Conservation (phyloP, 2,797 vertebrate species). For the Salmo trutta region DNA sequence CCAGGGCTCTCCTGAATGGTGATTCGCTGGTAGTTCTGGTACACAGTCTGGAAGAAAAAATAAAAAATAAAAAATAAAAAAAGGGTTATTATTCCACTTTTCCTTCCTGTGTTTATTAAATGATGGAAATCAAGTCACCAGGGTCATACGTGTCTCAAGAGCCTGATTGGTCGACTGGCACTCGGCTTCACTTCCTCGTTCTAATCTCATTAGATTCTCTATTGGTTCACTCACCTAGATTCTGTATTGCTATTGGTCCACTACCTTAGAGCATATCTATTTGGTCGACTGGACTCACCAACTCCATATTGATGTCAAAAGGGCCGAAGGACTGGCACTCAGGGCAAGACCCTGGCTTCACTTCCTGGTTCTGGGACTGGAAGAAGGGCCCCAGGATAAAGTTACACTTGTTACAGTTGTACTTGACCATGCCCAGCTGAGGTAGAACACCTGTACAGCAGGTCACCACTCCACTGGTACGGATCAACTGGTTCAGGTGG, state of each 20-base stretch:
- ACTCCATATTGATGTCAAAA: slow-evolving; percentile 98
- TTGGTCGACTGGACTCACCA: slow-evolving; percentile 73
- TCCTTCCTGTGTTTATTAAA: too few species aligned
- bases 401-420: slow-evolving; percentile 96
- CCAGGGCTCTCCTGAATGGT: slow-evolving; percentile 96
- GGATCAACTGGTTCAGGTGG: slow-evolving; percentile 96
- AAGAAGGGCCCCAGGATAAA: slow-evolving; percentile 95
- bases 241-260: background rate
- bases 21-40: slow-evolving; percentile 98
- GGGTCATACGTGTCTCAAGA: too few species aligned
- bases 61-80: too few species aligned
- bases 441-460: slow-evolving; percentile 93
- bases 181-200: too few species aligned
- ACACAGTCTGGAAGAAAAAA: slow-evolving; percentile 82
- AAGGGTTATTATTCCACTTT: too few species aligned
- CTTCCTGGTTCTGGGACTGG: slow-evolving; percentile 98
- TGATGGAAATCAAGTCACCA: too few species aligned
- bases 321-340: slow-evolving; percentile 95
- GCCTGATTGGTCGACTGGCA: too few species aligned
- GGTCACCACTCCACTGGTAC: slow-evolving; percentile 95
- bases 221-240: too few species aligned
- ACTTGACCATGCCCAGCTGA: slow-evolving; percentile 97
- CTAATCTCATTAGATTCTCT: too few species aligned
- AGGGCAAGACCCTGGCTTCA: slow-evolving; percentile 97
- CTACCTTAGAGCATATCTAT: too few species aligned